Evolutionary conservation across 1,140 invertebrate genomes (phyloP).

Genomic region (Saccostrea echinata): DNA sequence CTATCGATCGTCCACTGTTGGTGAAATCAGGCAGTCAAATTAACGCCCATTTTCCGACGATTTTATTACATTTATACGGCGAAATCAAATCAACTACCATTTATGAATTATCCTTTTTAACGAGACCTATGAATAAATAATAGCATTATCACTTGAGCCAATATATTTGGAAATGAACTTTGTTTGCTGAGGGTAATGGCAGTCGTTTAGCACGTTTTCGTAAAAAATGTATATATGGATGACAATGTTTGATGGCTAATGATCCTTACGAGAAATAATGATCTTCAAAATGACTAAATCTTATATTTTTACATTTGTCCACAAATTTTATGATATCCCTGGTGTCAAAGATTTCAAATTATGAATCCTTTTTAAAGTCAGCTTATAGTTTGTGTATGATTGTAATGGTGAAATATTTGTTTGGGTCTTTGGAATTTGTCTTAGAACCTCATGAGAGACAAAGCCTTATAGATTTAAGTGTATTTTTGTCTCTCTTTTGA

Average conservation of each 20-base stretch:
- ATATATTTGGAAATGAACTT: background rate
- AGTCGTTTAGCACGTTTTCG: background rate
- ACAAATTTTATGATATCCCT: too few relatives aligned
- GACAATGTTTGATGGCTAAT: background rate
- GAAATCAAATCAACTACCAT: constrained; percentile 24
- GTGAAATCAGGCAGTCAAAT: constrained; percentile 7
- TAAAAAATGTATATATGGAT: background rate
- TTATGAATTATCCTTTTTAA: constrained; percentile 38
- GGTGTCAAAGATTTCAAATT: too few relatives aligned
- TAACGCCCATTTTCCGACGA: constrained; percentile 1
- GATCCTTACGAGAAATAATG: background rate
- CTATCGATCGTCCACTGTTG: background rate
- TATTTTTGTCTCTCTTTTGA: too few relatives aligned
- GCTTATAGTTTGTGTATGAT: too few relatives aligned
- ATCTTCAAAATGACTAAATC: background rate
- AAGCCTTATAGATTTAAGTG: too few relatives aligned
- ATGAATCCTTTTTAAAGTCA: too few relatives aligned
- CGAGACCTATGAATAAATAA: constrained; percentile 24
- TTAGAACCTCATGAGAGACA: too few relatives aligned
- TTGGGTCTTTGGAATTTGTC: too few relatives aligned
- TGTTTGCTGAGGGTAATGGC: background rate
- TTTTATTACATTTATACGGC: constrained; percentile 33
- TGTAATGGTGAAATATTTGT: too few relatives aligned
- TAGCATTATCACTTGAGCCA: background rate
- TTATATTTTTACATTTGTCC: too few relatives aligned